Percentiles rank a stretch among this genome's conserved stretches.
phyloP scores from a whole-genome alignment of 1,140 invertebrate genomes.

The Aphaenogaster ashmeadi region DNA sequence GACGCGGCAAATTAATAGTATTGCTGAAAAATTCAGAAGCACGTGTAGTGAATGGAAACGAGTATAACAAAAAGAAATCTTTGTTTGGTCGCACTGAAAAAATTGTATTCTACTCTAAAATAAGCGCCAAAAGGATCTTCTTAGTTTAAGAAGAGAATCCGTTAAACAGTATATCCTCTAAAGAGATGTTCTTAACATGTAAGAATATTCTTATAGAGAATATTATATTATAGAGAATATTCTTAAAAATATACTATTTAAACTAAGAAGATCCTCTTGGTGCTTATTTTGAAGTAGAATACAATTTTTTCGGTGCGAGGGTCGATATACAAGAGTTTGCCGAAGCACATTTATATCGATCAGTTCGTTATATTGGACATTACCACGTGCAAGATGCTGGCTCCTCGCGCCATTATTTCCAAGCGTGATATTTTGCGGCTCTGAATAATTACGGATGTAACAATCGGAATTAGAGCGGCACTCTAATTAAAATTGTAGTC shows the following conservation, averaged over 20 bases:
- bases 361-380: background rate
- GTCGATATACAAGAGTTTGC: background rate
- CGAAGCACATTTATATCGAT: background rate
- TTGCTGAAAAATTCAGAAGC: background rate
- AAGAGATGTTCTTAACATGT: too few relatives aligned
- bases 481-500: constrained; percentile 32
- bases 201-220: too few relatives aligned
- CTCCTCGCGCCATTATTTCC: background rate
- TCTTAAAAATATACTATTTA: too few relatives aligned
- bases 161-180: too few relatives aligned
- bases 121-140: too few relatives aligned
- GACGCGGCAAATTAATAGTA: background rate
- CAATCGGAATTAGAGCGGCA: constrained; percentile 16
- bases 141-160: too few relatives aligned
- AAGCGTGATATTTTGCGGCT: background rate
- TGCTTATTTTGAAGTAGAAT: too few relatives aligned
- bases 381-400: background rate
- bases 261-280: too few relatives aligned
- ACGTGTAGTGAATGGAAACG: background rate
- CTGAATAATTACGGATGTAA: constrained; percentile 24
- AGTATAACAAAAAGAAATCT: background rate
- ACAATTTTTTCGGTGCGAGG: too few relatives aligned
- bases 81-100: background rate
- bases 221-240: too few relatives aligned
- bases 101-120: too few relatives aligned